These are phyloP conservation scores for Enteromius fasciolatus DNA, from an alignment of 2,797 vertebrate genomes.

Conservation along the genomic window DNA sequence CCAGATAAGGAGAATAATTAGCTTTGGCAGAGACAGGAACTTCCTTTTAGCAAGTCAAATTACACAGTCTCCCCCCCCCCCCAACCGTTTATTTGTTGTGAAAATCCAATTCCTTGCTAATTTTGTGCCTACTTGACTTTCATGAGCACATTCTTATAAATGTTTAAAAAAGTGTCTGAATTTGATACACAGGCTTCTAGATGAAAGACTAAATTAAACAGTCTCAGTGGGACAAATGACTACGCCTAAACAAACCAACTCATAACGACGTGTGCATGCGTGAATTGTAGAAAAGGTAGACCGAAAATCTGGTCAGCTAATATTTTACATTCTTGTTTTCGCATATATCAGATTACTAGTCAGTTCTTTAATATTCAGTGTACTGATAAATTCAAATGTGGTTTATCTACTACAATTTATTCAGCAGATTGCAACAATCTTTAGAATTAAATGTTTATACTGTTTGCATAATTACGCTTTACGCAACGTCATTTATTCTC, in stretches of 20 bases:
- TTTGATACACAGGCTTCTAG: conserved; percentile 36
- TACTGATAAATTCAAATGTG: background rate
- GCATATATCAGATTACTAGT: background rate
- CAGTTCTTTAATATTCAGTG: background rate
- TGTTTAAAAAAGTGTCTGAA: conserved; percentile 55
- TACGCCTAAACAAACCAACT: conserved; percentile 23
- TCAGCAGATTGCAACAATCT: background rate
- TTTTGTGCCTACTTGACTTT: conserved; percentile 55
- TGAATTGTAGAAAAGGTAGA: background rate
- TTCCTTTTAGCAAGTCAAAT: conserved; percentile 60
- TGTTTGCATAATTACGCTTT: background rate
- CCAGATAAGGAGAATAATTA: conserved; percentile 57
- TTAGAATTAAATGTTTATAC: background rate
- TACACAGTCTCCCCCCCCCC: conserved; percentile 42
- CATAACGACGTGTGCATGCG: background rate
- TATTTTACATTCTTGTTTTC: background rate
- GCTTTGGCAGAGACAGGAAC: conserved; percentile 51
- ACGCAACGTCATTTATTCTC: background rate
- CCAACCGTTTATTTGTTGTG: conserved; percentile 53
- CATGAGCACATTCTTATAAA: conserved; percentile 58
- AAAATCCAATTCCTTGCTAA: conserved; percentile 50
- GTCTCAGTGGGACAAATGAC: conserved; percentile 39
- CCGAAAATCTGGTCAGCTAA: background rate
- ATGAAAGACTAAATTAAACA: conserved; percentile 37
- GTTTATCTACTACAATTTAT: background rate